Percentiles rank a stretch among this genome's conserved stretches.
These are phyloP conservation scores for Steatornis caripensis DNA, from an alignment of 2,113 vertebrate genomes.

Conservation along the genomic window DNA sequence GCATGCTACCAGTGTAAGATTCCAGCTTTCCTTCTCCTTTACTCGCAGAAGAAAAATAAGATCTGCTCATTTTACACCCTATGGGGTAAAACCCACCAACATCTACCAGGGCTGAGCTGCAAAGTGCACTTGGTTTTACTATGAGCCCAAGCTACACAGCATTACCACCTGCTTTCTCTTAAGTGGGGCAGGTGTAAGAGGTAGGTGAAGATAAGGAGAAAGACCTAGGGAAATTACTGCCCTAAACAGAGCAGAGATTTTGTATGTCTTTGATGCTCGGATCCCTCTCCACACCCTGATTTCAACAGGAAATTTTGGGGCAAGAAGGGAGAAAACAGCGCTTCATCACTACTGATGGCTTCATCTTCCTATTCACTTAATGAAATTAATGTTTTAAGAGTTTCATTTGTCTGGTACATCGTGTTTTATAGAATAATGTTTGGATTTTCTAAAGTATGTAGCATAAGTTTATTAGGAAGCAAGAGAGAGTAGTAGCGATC, in stretches of 20 bases:
- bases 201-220: background rate
- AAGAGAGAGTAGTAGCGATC: background rate
- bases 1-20: background rate
- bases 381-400: background rate
- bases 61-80: background rate
- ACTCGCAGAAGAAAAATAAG: background rate
- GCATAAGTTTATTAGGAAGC: background rate
- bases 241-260: background rate
- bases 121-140: accelerated
- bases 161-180: background rate
- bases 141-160: background rate
- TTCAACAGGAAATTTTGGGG: background rate
- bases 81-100: background rate
- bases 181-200: background rate
- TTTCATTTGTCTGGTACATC: background rate
- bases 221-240: background rate
- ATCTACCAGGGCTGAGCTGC: background rate
- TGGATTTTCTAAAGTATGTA: background rate
- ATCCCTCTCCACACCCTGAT: background rate
- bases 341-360: background rate
- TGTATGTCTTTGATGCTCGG: background rate
- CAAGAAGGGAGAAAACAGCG: background rate
- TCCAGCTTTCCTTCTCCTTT: background rate
- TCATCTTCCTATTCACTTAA: background rate
- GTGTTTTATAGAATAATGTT: background rate